phyloP scores from a whole-genome alignment of 1,140 invertebrate species.

The Drosophila kanapiae region DNA sequence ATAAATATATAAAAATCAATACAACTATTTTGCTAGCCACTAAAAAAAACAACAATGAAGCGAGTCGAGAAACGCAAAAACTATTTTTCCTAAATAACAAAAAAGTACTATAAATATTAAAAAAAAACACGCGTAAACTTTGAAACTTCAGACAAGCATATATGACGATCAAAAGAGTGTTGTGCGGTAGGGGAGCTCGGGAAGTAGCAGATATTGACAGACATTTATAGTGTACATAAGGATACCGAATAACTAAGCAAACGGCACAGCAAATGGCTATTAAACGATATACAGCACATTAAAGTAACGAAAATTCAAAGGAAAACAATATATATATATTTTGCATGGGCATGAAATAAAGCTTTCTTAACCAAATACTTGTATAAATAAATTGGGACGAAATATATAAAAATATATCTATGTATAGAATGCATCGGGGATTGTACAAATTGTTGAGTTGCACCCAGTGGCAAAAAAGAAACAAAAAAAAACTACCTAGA shows the following conservation, averaged over 20 bases:
- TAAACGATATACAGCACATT: slow-evolving; percentile 25
- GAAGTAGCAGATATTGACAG: slow-evolving; percentile 17
- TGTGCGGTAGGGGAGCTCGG: slow-evolving; percentile 53
- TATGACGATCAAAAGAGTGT: slow-evolving; percentile 70
- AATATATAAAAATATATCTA: slow-evolving; percentile 47
- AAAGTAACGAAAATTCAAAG: slow-evolving; percentile 18
- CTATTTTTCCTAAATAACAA: slow-evolving; percentile 68
- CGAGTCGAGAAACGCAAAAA: slow-evolving; percentile 38
- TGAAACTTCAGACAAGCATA: slow-evolving; percentile 57
- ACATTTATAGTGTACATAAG: slow-evolving; percentile 52
- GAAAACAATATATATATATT: slow-evolving; percentile 42
- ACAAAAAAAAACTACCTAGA: slow-evolving; percentile 33
- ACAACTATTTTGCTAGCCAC: slow-evolving; percentile 68
- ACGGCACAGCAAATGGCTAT: slow-evolving; percentile 31
- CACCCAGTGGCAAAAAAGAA: slow-evolving; percentile 23
- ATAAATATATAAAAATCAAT: slow-evolving; percentile 22
- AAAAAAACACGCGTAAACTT: slow-evolving; percentile 38
- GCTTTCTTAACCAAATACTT: slow-evolving; percentile 50
- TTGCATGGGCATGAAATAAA: slow-evolving; percentile 48
- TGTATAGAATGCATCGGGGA: slow-evolving; percentile 35
- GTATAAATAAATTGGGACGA: slow-evolving; percentile 50
- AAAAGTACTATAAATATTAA: slow-evolving; percentile 18
- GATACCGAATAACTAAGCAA: slow-evolving; percentile 23
- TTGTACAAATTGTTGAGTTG: slow-evolving; percentile 74
- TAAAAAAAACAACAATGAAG: slow-evolving; percentile 17